Evolutionary conservation across 2,113 vertebrate genomes (phyloP).

Genomic region (Elephas maximus): DNA sequence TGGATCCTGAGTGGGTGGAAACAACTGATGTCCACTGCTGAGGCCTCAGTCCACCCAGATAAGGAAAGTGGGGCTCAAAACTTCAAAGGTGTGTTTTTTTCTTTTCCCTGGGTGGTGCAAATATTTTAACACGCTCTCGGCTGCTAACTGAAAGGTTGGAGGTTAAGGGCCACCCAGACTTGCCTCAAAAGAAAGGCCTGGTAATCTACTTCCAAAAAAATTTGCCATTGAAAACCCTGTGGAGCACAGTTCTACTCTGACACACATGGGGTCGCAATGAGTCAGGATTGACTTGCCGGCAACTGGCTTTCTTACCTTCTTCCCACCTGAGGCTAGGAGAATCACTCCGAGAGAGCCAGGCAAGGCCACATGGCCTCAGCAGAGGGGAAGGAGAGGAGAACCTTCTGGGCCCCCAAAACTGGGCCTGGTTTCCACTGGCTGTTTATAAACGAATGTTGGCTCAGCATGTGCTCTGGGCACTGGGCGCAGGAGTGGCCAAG

Average conservation of each 20-base stretch:
- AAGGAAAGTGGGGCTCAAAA: neutral
- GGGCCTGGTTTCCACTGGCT: neutral
- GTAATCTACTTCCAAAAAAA: neutral
- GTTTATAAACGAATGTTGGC: neutral
- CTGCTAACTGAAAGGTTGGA: neutral
- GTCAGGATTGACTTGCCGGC: neutral
- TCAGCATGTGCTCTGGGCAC: neutral
- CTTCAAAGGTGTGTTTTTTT: neutral
- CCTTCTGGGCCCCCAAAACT: neutral
- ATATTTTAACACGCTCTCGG: neutral
- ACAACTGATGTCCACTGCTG: neutral
- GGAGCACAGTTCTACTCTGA: neutral
- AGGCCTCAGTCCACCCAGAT: neutral
- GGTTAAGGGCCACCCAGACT: neutral
- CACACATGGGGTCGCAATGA: neutral
- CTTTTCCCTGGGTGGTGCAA: neutral
- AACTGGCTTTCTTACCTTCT: neutral
- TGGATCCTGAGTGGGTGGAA: neutral
- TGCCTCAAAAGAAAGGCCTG: neutral
- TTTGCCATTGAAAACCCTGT: neutral
- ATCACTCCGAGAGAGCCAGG: neutral
- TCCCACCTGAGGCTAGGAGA: neutral
- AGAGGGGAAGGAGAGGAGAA: neutral
- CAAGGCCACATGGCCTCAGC: neutral
- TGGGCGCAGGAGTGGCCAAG: neutral